phyloP scores from a whole-genome alignment of 2,113 vertebrate genomes.

The Okapia johnstoni region DNA sequence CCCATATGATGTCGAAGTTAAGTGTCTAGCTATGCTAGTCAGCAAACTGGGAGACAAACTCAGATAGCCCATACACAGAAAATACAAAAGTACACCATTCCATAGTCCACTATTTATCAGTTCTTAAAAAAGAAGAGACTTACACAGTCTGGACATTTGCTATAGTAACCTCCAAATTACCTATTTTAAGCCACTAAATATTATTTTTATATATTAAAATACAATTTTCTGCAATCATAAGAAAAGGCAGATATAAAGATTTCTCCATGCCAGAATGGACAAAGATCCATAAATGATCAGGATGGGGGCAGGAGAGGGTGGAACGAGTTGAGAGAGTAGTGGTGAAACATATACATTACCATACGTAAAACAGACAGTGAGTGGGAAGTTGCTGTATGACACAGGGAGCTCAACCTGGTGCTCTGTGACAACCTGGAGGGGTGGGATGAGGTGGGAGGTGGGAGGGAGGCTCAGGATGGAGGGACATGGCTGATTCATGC shows the following conservation, averaged over 20 bases:
- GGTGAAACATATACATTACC: not conserved
- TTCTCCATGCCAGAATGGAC: not conserved
- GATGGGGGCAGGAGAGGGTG: not conserved
- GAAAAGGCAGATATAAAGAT: not conserved
- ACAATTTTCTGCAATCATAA: not conserved
- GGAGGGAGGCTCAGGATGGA: not conserved
- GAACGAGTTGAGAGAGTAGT: not conserved
- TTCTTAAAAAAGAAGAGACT: not conserved
- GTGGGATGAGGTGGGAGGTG: not conserved
- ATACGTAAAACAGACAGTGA: not conserved
- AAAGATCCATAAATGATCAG: not conserved
- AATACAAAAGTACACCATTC: not conserved
- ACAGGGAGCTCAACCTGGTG: not conserved
- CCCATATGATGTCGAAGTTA: not conserved
- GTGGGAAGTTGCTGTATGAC: not conserved
- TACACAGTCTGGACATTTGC: not conserved
- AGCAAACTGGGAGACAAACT: not conserved
- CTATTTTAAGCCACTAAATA: not conserved
- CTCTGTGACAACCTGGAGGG: not conserved
- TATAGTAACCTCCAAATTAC: not conserved
- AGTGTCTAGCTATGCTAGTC: not conserved
- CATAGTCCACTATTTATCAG: not conserved
- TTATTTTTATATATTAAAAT: conserved; percentile 1
- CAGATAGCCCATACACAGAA: not conserved
- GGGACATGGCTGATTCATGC: not conserved